Conservation (phyloP, 92 coral and sea anemone species). For the Isaurus tuberculatus region DNA sequence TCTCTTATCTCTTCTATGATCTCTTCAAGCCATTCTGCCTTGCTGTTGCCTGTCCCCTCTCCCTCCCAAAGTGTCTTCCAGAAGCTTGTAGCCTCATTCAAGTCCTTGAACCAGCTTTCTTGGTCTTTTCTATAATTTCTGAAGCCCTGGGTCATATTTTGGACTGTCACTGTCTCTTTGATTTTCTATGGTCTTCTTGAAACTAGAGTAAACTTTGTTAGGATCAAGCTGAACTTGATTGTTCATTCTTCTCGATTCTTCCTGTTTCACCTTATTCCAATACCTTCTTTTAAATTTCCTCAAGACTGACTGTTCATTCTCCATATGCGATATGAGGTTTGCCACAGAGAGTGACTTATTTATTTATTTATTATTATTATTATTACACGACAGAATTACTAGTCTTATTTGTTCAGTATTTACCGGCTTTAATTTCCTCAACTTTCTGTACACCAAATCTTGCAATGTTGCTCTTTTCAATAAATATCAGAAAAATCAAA, state of each 20-base stretch:
- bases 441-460: too few relatives aligned
- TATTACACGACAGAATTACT: too few relatives aligned
- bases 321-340: constrained; percentile 39
- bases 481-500: too few relatives aligned
- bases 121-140: constrained; percentile 12
- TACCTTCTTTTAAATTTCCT: constrained; percentile 33
- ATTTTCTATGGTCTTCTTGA: constrained; percentile 27
- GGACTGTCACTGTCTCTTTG: constrained; percentile 25
- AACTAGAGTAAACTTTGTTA: constrained; percentile 20
- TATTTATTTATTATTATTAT: too few relatives aligned
- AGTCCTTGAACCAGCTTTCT: constrained; percentile 6
- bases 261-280: constrained; percentile 35
- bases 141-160: background rate
- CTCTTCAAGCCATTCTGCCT: constrained; percentile 36
- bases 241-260: constrained; percentile 36
- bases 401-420: too few relatives aligned
- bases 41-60: constrained; percentile 26
- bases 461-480: too few relatives aligned
- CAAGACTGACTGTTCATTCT: constrained; percentile 19
- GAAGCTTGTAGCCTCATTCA: constrained; percentile 26
- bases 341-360: constrained; percentile 17
- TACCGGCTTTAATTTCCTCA: too few relatives aligned
- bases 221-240: constrained; percentile 29
- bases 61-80: constrained; percentile 50
- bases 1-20: constrained; percentile 24